Percentiles rank a stretch among this genome's conserved stretches.
Evolutionary conservation across 1,140 invertebrate species (phyloP).

Genomic region (Heliconius hewitsoni): DNA sequence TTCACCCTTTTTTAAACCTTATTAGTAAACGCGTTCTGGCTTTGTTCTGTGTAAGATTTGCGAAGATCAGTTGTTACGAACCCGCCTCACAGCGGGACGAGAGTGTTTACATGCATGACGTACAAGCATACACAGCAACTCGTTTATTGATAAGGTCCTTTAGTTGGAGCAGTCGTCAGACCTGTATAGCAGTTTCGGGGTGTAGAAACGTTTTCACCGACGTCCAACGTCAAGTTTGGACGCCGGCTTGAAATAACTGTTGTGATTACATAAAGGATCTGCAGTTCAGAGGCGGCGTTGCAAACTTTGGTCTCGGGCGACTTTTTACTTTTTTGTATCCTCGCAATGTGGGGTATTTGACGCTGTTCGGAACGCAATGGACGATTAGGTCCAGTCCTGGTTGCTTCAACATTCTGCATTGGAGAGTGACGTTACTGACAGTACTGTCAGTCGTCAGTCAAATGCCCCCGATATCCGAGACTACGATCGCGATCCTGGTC

Average conservation of each 20-base stretch:
- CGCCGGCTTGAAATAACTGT: slow-evolving; percentile 36
- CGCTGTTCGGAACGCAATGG: neutral
- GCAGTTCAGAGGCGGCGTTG: slow-evolving; percentile 31
- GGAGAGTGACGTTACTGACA: neutral
- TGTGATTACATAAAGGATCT: slow-evolving; percentile 34
- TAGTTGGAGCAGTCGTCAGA: slow-evolving; percentile 41
- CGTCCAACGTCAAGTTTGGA: slow-evolving; percentile 27
- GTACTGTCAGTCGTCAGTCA: slow-evolving; percentile 12
- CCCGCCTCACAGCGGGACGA: neutral
- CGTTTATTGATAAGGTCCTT: slow-evolving; percentile 1
- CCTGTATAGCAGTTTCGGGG: slow-evolving; percentile 46
- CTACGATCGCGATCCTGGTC: slow-evolving; percentile 16
- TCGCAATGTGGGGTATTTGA: neutral
- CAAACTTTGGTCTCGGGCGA: slow-evolving; percentile 38
- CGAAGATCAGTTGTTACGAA: neutral
- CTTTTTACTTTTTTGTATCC: slow-evolving; percentile 39
- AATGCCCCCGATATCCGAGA: slow-evolving; percentile 10
- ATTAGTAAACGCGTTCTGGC: neutral
- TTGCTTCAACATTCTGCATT: neutral
- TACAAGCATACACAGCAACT: neutral
- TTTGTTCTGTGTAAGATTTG: neutral
- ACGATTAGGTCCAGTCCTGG: neutral
- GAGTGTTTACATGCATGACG: neutral
- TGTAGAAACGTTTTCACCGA: slow-evolving; percentile 39
- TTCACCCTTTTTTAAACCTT: slow-evolving; percentile 1